phyloP scores from a whole-genome alignment of 2,797 vertebrate genomes.

The Rhodeus uyekii region DNA sequence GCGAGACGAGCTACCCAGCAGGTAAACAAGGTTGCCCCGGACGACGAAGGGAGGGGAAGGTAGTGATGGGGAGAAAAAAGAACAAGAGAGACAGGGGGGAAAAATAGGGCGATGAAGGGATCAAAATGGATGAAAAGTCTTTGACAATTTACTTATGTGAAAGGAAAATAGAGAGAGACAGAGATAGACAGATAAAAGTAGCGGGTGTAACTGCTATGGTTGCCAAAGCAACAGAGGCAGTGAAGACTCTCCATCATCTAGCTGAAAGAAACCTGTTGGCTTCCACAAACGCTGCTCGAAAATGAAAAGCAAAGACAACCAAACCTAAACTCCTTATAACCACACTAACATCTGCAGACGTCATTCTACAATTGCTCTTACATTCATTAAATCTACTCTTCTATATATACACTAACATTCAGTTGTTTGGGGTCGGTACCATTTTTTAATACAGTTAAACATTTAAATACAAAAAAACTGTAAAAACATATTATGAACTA shows the following conservation, averaged over 20 bases:
- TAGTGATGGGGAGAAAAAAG: conserved; percentile 16
- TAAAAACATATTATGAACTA: neutral
- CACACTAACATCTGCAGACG: neutral
- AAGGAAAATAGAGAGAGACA: neutral
- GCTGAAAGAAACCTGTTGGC: conserved; percentile 42
- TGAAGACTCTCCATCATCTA: conserved; percentile 3
- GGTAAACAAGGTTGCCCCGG: conserved; percentile 78
- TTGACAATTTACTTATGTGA: conserved; percentile 33
- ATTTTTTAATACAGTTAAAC: neutral
- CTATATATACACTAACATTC: neutral
- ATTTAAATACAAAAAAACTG: neutral
- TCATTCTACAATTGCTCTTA: neutral
- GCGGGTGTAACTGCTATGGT: neutral
- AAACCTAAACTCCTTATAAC: neutral
- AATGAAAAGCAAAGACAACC: neutral
- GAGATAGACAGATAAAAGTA: conserved; percentile 17
- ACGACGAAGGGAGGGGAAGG: conserved; percentile 55
- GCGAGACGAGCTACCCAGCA: conserved; percentile 69
- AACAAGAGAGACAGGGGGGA: conserved; percentile 53
- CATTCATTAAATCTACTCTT: neutral
- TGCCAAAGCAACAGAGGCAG: conserved; percentile 34
- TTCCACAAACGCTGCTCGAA: neutral
- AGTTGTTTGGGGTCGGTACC: neutral
- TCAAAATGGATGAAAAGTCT: conserved; percentile 49
- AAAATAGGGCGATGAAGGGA: neutral